phyloP scores from a whole-genome alignment of 2,888 invertebrate species.

The Empis livida region DNA sequence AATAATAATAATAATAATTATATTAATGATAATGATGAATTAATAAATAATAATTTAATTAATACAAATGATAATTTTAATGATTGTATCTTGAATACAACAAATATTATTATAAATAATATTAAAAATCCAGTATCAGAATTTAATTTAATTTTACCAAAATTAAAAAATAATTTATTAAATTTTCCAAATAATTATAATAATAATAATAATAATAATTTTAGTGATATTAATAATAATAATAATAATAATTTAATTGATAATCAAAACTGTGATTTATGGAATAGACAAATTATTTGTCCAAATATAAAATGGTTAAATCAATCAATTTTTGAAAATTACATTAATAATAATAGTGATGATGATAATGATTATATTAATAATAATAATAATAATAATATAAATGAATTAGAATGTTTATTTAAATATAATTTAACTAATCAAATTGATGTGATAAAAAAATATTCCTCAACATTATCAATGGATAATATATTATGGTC shows the following conservation, averaged over 20 bases:
- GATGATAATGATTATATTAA: neutral
- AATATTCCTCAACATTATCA: neutral
- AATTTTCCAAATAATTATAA: slow-evolving; percentile 2
- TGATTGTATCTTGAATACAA: slow-evolving; percentile 22
- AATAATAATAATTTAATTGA: slow-evolving; percentile 16
- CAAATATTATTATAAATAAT: slow-evolving; percentile 20
- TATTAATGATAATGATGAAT: neutral
- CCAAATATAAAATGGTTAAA: slow-evolving; percentile 7
- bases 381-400: neutral
- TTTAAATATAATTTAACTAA: neutral
- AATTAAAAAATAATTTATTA: slow-evolving; percentile 14
- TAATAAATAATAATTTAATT: neutral
- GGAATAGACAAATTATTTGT: slow-evolving; percentile 17
- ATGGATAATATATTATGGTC: neutral
- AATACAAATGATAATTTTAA: slow-evolving; percentile 8
- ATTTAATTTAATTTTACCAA: slow-evolving; percentile 27
- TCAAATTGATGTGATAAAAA: neutral
- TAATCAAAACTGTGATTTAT: slow-evolving; percentile 16
- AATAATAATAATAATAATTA: slow-evolving; percentile 2
- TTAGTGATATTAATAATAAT: slow-evolving; percentile 7
- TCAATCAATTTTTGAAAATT: slow-evolving; percentile 10
- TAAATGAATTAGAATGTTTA: neutral
- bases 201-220: slow-evolving; percentile 3
- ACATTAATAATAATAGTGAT: neutral
- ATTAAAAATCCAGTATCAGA: slow-evolving; percentile 25